Conservation (phyloP, 2,797 vertebrate genomes). For the Leptatherina wallacei region DNA sequence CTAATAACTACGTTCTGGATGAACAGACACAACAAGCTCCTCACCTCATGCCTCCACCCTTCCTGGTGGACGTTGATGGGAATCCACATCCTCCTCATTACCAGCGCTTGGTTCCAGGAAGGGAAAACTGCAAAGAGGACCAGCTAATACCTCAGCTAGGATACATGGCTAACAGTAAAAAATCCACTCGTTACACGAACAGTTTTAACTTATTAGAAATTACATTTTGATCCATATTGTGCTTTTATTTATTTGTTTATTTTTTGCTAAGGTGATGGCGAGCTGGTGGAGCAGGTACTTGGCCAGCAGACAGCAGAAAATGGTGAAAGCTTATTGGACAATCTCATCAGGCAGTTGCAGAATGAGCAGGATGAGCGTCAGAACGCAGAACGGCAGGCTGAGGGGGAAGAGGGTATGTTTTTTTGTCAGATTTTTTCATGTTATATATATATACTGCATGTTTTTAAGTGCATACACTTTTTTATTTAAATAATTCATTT, state of each 20-base stretch:
- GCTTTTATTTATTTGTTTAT: not conserved
- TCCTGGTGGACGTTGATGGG: slow-evolving; percentile 96
- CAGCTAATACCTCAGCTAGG: slow-evolving; percentile 97
- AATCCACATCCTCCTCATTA: slow-evolving; percentile 94
- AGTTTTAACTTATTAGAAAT: not conserved
- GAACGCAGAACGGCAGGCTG: slow-evolving; percentile 73
- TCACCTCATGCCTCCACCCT: slow-evolving; percentile 97
- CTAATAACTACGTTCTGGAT: slow-evolving; percentile 97
- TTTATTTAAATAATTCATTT: too few relatives aligned
- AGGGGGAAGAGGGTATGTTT: slow-evolving; percentile 73
- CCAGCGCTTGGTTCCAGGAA: slow-evolving; percentile 94
- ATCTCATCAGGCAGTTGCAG: slow-evolving; percentile 93
- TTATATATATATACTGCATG: not conserved
- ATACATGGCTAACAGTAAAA: slow-evolving; percentile 93
- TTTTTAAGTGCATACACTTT: not conserved
- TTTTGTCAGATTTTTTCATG: not conserved
- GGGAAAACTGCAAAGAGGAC: slow-evolving; percentile 97
- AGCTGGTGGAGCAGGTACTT: slow-evolving; percentile 96
- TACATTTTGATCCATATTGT: slow-evolving; percentile 9
- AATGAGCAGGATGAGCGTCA: slow-evolving; percentile 89
- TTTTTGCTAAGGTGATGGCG: slow-evolving; percentile 88
- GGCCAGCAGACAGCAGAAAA: slow-evolving; percentile 92
- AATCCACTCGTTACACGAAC: slow-evolving; percentile 6
- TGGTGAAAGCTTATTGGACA: slow-evolving; percentile 91
- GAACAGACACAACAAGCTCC: slow-evolving; percentile 99